A percentile compares a stretch with the other conserved stretches of the same genome.
Conservation (phyloP, 1,140 invertebrate genomes). For the Euwallacea fornicatus region DNA sequence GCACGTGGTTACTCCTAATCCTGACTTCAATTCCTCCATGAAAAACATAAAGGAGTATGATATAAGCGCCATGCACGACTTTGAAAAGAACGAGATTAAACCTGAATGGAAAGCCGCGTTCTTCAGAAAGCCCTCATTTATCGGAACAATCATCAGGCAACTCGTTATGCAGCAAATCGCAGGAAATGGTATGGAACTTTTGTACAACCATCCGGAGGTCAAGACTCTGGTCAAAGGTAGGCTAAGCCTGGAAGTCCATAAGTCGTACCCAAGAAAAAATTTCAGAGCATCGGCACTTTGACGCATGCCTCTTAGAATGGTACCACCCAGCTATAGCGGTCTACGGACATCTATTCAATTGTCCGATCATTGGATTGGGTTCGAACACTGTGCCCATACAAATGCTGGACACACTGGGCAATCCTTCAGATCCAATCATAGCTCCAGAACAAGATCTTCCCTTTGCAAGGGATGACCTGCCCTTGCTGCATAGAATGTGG, state of each 20-base stretch:
- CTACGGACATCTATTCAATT: slow-evolving; percentile 42
- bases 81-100: slow-evolving; percentile 9
- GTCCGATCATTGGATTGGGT: slow-evolving; percentile 46
- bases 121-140: slow-evolving; percentile 35
- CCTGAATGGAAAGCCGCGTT: slow-evolving; percentile 18
- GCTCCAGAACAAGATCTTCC: slow-evolving; percentile 52
- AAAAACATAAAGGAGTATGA: slow-evolving; percentile 34
- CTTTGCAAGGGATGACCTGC: slow-evolving; percentile 47
- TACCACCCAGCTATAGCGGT: slow-evolving; percentile 34
- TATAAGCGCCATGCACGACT: slow-evolving; percentile 24
- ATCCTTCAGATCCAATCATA: slow-evolving; percentile 53
- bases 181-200: slow-evolving; percentile 15
- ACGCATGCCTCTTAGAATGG: slow-evolving; percentile 43
- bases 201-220: slow-evolving; percentile 25
- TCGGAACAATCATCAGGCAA: slow-evolving; percentile 23
- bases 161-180: slow-evolving; percentile 6
- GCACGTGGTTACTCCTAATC: slow-evolving; percentile 25
- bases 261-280: slow-evolving; percentile 1
- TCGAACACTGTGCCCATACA: slow-evolving; percentile 37
- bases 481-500: slow-evolving; percentile 52
- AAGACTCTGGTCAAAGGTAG: slow-evolving; percentile 32
- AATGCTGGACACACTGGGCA: slow-evolving; percentile 39
- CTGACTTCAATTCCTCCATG: slow-evolving; percentile 10
- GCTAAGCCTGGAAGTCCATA: too few species aligned
- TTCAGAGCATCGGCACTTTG: slow-evolving; percentile 34